These are phyloP conservation scores for Atta cephalotes DNA, from an alignment of 1,140 invertebrate species.

Conservation along the genomic window DNA sequence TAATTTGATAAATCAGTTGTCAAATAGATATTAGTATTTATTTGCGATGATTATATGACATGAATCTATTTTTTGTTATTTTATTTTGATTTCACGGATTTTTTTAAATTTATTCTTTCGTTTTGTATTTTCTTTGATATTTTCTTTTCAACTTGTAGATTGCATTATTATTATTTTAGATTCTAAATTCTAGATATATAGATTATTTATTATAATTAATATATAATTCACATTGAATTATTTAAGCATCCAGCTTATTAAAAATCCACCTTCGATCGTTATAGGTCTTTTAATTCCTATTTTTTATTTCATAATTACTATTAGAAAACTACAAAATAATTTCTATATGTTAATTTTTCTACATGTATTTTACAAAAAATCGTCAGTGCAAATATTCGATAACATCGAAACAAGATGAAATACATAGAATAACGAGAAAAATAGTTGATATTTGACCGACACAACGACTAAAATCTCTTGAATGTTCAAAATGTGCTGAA, in stretches of 20 bases:
- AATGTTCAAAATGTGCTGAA: too few species aligned
- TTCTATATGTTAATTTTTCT: not conserved
- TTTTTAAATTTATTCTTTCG: not conserved
- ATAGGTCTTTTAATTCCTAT: too few species aligned
- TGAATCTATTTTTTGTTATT: not conserved
- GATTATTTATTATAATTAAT: not conserved
- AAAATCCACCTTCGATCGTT: too few species aligned
- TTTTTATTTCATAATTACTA: not conserved
- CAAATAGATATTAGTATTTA: constrained; percentile 18
- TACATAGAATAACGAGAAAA: not conserved
- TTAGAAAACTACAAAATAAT: not conserved
- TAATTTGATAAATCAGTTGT: constrained; percentile 25
- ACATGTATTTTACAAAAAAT: not conserved
- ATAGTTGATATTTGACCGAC: not conserved
- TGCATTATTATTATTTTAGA: not conserved
- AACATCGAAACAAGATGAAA: not conserved
- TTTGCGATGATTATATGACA: not conserved
- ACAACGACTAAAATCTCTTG: too few species aligned
- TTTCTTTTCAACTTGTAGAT: not conserved
- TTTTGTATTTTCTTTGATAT: not conserved
- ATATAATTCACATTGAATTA: too few species aligned
- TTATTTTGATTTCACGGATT: not conserved
- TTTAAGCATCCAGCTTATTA: too few species aligned
- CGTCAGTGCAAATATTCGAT: not conserved
- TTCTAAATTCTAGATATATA: not conserved